Conservation (phyloP, 2,888 invertebrate species). For the Drosophila prostipennis region DNA sequence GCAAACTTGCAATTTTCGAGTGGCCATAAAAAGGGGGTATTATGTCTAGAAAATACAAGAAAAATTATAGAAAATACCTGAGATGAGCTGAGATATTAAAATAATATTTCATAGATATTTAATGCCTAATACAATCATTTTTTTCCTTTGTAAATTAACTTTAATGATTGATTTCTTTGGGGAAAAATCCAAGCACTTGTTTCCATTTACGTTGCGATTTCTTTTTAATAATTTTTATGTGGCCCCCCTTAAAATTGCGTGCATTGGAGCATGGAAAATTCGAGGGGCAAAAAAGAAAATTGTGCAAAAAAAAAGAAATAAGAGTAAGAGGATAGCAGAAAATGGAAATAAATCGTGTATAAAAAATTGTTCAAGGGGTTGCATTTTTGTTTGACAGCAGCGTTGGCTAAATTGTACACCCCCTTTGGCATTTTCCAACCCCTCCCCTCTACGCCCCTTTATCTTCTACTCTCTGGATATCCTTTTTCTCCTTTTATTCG, state of each 20-base stretch:
- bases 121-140: too few relatives aligned
- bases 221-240: conserved; percentile 7
- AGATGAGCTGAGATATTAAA: too few relatives aligned
- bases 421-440: background rate
- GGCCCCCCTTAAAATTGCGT: conserved; percentile 12
- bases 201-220: conserved; percentile 17
- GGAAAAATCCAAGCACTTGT: conserved; percentile 5
- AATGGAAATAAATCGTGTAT: conserved; percentile 72
- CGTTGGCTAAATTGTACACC: conserved; percentile 38
- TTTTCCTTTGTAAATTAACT: background rate
- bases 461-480: background rate
- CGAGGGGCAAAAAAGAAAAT: conserved; percentile 31
- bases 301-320: conserved; percentile 39
- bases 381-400: conserved; percentile 61
- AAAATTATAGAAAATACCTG: too few relatives aligned
- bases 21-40: background rate
- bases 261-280: conserved; percentile 56
- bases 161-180: background rate
- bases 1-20: conserved; percentile 18
- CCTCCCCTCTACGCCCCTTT: background rate
- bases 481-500: conserved; percentile 38
- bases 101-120: too few relatives aligned
- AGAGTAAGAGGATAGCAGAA: conserved; percentile 27
- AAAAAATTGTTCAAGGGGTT: conserved; percentile 76
- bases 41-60: too few relatives aligned